Evolutionary conservation across 1,140 invertebrate genomes (phyloP).

Genomic region (Procambarus virginalis): DNA sequence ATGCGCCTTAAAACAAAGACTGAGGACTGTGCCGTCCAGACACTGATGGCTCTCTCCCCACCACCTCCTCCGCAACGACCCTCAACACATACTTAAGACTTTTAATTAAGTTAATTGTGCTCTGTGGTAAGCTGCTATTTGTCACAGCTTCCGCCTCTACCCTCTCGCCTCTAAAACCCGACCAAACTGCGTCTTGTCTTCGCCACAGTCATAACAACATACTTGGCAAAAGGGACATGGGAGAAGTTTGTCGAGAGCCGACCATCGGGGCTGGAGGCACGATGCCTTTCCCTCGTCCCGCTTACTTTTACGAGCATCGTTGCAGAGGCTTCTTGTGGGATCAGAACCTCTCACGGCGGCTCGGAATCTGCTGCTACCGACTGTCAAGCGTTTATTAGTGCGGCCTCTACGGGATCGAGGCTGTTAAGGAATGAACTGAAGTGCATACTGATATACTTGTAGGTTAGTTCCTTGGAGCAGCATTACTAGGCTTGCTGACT

Average conservation of each 20-base stretch:
- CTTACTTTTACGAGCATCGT: constrained; percentile 4
- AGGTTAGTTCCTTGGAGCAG: no score
- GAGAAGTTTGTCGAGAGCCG: constrained; percentile 1
- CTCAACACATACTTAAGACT: background rate
- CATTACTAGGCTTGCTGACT: no score
- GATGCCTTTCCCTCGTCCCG: background rate
- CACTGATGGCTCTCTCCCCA: no score
- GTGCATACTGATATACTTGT: no score
- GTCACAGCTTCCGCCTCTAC: background rate
- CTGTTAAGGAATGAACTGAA: no score
- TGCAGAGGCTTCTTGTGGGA: background rate
- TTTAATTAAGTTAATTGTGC: constrained; percentile 4
- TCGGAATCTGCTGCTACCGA: background rate
- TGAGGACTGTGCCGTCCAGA: no score
- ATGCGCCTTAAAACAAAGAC: background rate
- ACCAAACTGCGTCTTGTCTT: background rate
- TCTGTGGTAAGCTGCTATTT: background rate
- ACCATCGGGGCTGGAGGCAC: background rate
- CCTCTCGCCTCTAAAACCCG: background rate
- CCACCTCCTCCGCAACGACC: background rate
- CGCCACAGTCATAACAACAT: background rate
- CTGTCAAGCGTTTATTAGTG: background rate
- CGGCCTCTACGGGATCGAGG: no score
- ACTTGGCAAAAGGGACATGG: background rate
- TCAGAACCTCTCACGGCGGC: background rate